Base-by-base conservation (phyloP, 2,888 invertebrate species). In the Empis stercorea region DNA sequence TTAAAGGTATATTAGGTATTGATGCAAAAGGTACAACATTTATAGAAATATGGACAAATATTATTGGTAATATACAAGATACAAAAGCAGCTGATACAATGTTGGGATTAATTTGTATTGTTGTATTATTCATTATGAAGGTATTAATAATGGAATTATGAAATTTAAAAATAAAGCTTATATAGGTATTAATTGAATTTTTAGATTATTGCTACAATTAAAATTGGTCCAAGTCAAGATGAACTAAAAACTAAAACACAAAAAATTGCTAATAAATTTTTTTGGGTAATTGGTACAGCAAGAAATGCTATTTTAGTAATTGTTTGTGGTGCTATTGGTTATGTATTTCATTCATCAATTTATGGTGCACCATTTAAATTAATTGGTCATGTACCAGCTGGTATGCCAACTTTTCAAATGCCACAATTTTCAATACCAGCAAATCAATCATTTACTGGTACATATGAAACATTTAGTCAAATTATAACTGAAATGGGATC, bases 301-400 rank as follows among this genome's bases (percentile, higher is more conserved):
- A 76, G 91, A 52, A 91, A 91, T 68, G 87, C 89, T 16, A 79
- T 91, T 56, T 73, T 89, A 48, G 88, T 91, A n/a, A 67, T 91
- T 14, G 65, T 79, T 16, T 80, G 84, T 56, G 84, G 84, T 48
- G 66, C 76, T 46, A 73, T 89, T 49, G 85, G 84, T 50, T 82
- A 72, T 64, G 74, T 75, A 57, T 76, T 81, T 59, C 72, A 74
- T 45, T 55, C 61, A 45, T 63, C 70, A 32, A 72, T 72, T 10
- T 53, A 60, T 30, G 62, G 57, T 0, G 57, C 65, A 3, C 84
- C 84, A 5, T 79, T 86, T 55, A 74, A 74, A 52, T 73, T 86
- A 44, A 85, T 85, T 61, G 86, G 87, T 5, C 62, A 74, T 30
- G 82, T 88, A 56, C 85, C 87, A 11, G 74, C 78, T n/a, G 87